These are phyloP conservation scores for Lepetodrilus schrolli DNA, from an alignment of 2,888 invertebrate genomes.

Conservation along the genomic window DNA sequence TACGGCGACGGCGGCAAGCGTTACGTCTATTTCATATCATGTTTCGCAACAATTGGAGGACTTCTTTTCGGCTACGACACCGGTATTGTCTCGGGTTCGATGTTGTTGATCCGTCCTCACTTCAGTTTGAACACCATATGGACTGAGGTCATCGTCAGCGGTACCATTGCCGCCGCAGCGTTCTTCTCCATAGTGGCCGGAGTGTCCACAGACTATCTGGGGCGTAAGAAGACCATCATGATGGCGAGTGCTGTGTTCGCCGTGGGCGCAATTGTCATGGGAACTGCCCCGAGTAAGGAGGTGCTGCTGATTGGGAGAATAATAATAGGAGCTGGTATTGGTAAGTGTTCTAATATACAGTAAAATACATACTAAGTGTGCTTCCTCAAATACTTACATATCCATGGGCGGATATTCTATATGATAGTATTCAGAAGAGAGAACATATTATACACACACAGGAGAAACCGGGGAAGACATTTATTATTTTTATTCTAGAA, in stretches of 20 bases:
- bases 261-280: slow-evolving; percentile 76
- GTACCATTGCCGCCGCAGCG: slow-evolving; percentile 76
- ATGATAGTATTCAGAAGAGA: no score
- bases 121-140: slow-evolving; percentile 75
- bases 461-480: no score
- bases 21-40: slow-evolving; percentile 59
- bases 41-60: slow-evolving; percentile 74
- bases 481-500: no score
- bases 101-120: slow-evolving; percentile 74
- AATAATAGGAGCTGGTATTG: slow-evolving; percentile 76
- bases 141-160: slow-evolving; percentile 77
- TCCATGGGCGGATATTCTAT: no score
- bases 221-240: slow-evolving; percentile 77
- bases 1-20: background rate
- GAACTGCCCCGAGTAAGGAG: slow-evolving; percentile 65
- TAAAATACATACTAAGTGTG: no score
- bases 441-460: no score
- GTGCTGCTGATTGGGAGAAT: slow-evolving; percentile 75
- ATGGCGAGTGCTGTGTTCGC: slow-evolving; percentile 76
- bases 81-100: slow-evolving; percentile 78
- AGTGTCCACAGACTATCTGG: slow-evolving; percentile 75
- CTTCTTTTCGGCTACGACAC: slow-evolving; percentile 77
- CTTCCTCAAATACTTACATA: no score
- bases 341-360: slow-evolving; percentile 59
- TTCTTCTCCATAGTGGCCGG: slow-evolving; percentile 75